Percentiles rank a stretch among this genome's conserved stretches.
These are phyloP conservation scores for Glomeris marginata DNA, from an alignment of 2,888 invertebrate species.

Conservation along the genomic window DNA sequence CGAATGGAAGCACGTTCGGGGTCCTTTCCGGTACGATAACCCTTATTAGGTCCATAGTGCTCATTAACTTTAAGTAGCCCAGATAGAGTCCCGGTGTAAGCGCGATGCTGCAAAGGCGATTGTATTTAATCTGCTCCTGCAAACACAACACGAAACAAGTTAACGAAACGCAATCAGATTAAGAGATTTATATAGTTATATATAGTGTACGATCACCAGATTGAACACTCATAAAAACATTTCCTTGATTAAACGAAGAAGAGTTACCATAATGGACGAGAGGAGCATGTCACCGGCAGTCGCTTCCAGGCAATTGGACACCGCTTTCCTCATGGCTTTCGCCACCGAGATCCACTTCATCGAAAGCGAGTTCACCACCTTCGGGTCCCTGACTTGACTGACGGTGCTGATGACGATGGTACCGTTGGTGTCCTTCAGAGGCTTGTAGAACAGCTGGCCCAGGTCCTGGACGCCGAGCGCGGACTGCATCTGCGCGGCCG, in stretches of 20 bases:
- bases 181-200: no score
- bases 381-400: constrained; percentile 61
- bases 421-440: constrained; percentile 70
- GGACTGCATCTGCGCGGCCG: constrained; percentile 80
- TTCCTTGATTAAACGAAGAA: neutral
- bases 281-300: constrained; percentile 69
- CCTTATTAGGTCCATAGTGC: constrained; percentile 85
- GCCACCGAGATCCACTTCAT: constrained; percentile 83
- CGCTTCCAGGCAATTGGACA: constrained; percentile 45
- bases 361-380: constrained; percentile 73
- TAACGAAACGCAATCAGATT: neutral
- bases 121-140: constrained; percentile 46
- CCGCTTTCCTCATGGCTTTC: constrained; percentile 59
- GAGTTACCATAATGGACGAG: constrained; percentile 57
- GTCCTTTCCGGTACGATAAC: constrained; percentile 82
- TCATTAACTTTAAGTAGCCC: constrained; percentile 90
- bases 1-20: constrained; percentile 89
- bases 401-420: constrained; percentile 81
- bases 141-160: constrained; percentile 16
- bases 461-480: constrained; percentile 82
- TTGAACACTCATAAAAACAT: neutral
- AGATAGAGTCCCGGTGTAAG: constrained; percentile 79
- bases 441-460: constrained; percentile 86
- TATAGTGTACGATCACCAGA: no score
- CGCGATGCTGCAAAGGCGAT: constrained; percentile 66